Evolutionary conservation across 2,888 invertebrate species (phyloP).

Genomic region (Pocota personata): DNA sequence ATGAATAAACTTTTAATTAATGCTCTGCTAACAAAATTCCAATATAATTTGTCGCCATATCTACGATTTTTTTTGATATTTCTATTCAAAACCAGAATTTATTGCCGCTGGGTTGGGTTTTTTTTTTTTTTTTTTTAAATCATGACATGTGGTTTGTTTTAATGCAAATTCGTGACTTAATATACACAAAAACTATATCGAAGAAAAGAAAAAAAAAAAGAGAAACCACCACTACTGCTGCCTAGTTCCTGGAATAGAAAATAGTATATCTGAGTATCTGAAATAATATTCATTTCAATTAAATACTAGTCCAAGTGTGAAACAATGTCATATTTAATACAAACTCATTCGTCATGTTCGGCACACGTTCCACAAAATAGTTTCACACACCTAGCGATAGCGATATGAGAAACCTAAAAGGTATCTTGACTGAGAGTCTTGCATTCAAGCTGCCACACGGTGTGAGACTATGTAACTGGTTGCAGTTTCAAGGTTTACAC

Average conservation of each 20-base stretch:
- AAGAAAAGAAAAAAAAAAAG: background rate
- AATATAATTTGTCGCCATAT: constrained; percentile 16
- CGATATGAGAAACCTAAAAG: background rate
- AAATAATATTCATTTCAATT: background rate
- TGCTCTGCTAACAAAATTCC: background rate
- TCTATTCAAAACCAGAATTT: background rate
- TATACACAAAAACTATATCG: background rate
- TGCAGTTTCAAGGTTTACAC: constrained; percentile 70
- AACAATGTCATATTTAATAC: constrained; percentile 49
- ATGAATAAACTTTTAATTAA: constrained; percentile 14
- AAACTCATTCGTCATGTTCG: constrained; percentile 4
- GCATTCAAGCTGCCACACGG: constrained; percentile 12
- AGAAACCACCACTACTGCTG: background rate
- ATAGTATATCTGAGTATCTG: background rate
- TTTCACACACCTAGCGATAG: constrained; percentile 42
- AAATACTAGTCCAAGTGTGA: constrained; percentile 27
- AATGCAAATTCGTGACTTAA: constrained; percentile 28
- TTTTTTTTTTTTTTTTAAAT: background rate
- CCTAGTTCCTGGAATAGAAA: constrained; percentile 12
- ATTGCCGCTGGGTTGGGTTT: background rate
- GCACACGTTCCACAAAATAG: constrained; percentile 65
- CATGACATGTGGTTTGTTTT: background rate
- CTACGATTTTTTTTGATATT: background rate
- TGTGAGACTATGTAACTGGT: constrained; percentile 55
- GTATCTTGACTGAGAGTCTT: constrained; percentile 13